phyloP scores from a whole-genome alignment of 2,113 vertebrate species.

The Crotalus horridus region DNA sequence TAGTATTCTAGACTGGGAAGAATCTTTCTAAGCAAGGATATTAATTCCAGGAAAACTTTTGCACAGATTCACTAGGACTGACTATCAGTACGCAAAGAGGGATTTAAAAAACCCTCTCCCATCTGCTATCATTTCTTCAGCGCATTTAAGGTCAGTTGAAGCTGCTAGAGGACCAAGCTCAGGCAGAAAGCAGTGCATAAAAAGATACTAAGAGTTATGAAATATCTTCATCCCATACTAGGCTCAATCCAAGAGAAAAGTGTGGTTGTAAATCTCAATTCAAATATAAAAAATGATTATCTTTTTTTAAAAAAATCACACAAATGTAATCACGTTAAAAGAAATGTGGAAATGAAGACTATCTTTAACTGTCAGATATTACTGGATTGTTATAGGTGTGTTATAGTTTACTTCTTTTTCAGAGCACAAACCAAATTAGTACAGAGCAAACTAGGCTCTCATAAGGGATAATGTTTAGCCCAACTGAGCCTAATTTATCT shows the following conservation, averaged over 20 bases:
- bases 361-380: background rate
- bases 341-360: background rate
- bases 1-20: background rate
- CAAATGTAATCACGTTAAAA: no score
- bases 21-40: background rate
- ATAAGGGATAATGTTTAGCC: background rate
- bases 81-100: background rate
- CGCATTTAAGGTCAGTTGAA: conserved; percentile 27
- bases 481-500: background rate
- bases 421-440: background rate
- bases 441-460: no score
- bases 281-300: background rate
- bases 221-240: background rate
- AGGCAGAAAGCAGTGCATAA: background rate
- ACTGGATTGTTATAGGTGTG: background rate
- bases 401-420: no score
- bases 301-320: background rate
- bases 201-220: background rate
- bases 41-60: conserved; percentile 17
- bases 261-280: background rate
- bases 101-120: background rate
- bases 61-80: background rate
- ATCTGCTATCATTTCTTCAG: conserved; percentile 8
- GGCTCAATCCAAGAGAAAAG: background rate
- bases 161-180: conserved; percentile 45